phyloP scores from a whole-genome alignment of 1,140 invertebrate genomes.

The Dendroctonus ponderosae region DNA sequence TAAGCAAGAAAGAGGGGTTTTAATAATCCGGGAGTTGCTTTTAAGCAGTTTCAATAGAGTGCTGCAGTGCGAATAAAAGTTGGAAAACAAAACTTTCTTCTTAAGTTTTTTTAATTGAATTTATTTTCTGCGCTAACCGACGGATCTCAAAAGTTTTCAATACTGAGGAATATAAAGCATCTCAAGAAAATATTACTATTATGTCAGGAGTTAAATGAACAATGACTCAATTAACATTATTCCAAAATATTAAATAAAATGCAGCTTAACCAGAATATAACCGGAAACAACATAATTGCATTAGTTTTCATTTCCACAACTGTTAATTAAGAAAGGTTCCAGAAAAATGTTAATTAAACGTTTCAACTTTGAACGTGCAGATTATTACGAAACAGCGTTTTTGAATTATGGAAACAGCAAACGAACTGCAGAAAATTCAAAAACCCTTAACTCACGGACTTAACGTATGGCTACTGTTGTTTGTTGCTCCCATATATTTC shows the following conservation, averaged over 20 bases:
- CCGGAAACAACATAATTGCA: too few species aligned
- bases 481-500: conserved; percentile 24
- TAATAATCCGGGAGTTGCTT: conserved; percentile 23
- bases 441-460: too few species aligned
- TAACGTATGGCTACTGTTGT: neutral
- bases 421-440: neutral
- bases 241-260: too few species aligned
- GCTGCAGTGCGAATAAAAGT: conserved; percentile 26
- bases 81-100: conserved; percentile 22
- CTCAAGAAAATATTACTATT: conserved; percentile 3
- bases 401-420: too few species aligned
- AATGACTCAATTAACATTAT: too few species aligned
- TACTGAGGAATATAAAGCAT: conserved; percentile 12
- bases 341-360: too few species aligned
- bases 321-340: too few species aligned
- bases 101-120: conserved; percentile 31
- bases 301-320: too few species aligned
- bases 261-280: too few species aligned
- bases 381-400: too few species aligned
- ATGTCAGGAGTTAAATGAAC: neutral
- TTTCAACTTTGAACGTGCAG: too few species aligned
- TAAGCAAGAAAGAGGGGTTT: conserved; percentile 16
- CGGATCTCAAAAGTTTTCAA: conserved; percentile 36
- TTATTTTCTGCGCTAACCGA: conserved; percentile 19
- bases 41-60: conserved; percentile 22